Percentiles rank a stretch among this genome's conserved stretches.
Evolutionary conservation across 2,113 vertebrate species (phyloP).

Genomic region (Hippocampus mohnikei): DNA sequence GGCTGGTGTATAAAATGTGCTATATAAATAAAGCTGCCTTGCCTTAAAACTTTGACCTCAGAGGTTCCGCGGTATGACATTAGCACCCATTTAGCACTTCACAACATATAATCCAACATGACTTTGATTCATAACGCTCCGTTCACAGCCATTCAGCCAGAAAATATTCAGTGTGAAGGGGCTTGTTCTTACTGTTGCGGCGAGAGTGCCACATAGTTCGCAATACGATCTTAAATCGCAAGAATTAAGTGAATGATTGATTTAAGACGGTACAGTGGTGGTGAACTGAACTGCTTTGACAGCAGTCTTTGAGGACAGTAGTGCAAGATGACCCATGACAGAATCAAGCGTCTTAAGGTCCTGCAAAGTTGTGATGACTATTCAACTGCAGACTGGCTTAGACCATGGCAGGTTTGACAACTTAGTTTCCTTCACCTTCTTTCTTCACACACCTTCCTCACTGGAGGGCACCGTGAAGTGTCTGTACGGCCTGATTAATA

Average conservation of each 20-base stretch:
- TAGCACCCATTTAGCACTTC: too few relatives aligned
- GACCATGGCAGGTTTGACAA: constrained; percentile 28
- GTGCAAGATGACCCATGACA: constrained; percentile 40
- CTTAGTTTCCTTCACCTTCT: constrained; percentile 41
- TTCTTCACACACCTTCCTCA: constrained; percentile 33
- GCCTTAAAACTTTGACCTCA: too few relatives aligned
- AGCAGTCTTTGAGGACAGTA: constrained; percentile 33
- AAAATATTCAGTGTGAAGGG: too few relatives aligned
- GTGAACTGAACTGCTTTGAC: constrained; percentile 12
- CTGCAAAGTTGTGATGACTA: constrained; percentile 44
- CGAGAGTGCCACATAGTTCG: not conserved
- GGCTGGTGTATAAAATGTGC: too few relatives aligned
- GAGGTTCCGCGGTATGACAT: too few relatives aligned
- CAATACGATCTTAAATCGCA: not conserved
- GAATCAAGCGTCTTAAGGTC: constrained; percentile 41
- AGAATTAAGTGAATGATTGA: constrained; percentile 2
- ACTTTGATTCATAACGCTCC: not conserved
- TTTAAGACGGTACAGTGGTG: constrained; percentile 18
- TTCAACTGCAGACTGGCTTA: constrained; percentile 37
- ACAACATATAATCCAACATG: not conserved
- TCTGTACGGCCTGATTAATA: constrained; percentile 42
- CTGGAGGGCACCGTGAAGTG: constrained; percentile 29
- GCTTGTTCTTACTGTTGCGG: too few relatives aligned
- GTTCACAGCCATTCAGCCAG: too few relatives aligned
- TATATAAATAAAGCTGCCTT: too few relatives aligned